Base-by-base conservation (phyloP, 1,140 invertebrate species). In the Drosophila novamexicana region DNA sequence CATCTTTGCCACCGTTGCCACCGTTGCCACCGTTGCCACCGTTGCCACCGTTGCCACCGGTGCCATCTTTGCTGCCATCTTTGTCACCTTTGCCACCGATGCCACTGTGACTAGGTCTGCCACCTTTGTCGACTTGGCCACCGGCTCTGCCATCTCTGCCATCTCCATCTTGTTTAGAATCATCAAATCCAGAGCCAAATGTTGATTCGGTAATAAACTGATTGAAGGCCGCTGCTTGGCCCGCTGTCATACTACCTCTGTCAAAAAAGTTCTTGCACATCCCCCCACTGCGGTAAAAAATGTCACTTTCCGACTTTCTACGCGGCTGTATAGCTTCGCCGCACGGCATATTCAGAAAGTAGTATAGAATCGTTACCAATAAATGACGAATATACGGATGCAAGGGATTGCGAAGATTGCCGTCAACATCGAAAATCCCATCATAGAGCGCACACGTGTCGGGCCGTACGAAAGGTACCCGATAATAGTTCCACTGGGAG, bases 371-470 rank as follows among this genome's bases (percentile, higher is more conserved):
- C 1, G 40, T 44, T 0, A 66, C 7, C 14, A 84, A 12, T 6
- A 84, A 39, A 1, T 64, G 16, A 0, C 42, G n/a, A 4, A 70
- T 58, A 8, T 37, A 58, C 0, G 65, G 56, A 42, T 71, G 59
- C 10, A 80, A 68, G 2, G 61, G 52, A 4, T 22, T 12, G 1
- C 73, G 50, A 0, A 84, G 32, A 47, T 84, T 74, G 1, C 77
- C 77, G 0, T 37, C 0, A 5, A 6, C 12, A 56, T 80, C 77
- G 34, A 70, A 84, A 8, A 85, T 85, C 0, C 57, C 52, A 14
- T 75, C 69, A 22, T 85, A 85, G 6, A 78, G 49, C 1, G 64
- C 66, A 56, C 61, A 75, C 6, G 59, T 72, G n/a, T 78, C 49
- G 0, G 75, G 18, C 6, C 66, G 54, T 0, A 59, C 53, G 1